Conservation (phyloP, 2,113 vertebrate genomes). For the Pithys albifrons region DNA sequence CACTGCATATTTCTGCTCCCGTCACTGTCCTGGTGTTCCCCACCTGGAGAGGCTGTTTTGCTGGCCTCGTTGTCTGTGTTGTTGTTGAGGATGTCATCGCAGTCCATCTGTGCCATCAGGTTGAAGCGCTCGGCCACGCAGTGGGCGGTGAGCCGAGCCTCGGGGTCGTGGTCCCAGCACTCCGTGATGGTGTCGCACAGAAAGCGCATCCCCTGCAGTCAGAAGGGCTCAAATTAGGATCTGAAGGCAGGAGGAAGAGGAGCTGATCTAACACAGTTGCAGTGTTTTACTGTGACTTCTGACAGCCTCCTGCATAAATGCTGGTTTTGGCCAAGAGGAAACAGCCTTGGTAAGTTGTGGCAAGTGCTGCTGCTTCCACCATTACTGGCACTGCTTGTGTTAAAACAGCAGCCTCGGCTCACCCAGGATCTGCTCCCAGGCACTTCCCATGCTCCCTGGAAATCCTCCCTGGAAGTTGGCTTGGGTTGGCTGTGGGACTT, state of each 20-base stretch:
- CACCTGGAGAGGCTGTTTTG: conserved; percentile 40
- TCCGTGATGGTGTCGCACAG: conserved; percentile 87
- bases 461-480: background rate
- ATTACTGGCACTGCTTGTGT: background rate
- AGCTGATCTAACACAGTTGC: background rate
- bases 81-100: conserved; percentile 69
- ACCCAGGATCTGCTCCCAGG: background rate
- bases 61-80: conserved; percentile 52
- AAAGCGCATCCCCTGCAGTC: conserved; percentile 82
- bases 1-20: conserved; percentile 2
- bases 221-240: background rate
- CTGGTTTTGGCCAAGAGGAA: background rate
- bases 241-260: background rate
- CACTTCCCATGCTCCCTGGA: background rate
- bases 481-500: background rate
- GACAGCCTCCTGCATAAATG: background rate
- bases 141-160: conserved; percentile 89
- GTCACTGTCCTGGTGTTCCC: conserved; percentile 22
- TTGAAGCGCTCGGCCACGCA: conserved; percentile 88
- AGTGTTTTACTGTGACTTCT: background rate
- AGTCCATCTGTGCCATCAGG: conserved; percentile 75
- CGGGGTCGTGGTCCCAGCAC: conserved; percentile 93
- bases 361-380: background rate
- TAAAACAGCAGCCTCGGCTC: background rate
- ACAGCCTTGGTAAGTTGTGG: background rate